A percentile compares a stretch with the other conserved stretches of the same genome.
Conservation (phyloP, 2,113 vertebrate species). For the Ginglymostoma cirratum region DNA sequence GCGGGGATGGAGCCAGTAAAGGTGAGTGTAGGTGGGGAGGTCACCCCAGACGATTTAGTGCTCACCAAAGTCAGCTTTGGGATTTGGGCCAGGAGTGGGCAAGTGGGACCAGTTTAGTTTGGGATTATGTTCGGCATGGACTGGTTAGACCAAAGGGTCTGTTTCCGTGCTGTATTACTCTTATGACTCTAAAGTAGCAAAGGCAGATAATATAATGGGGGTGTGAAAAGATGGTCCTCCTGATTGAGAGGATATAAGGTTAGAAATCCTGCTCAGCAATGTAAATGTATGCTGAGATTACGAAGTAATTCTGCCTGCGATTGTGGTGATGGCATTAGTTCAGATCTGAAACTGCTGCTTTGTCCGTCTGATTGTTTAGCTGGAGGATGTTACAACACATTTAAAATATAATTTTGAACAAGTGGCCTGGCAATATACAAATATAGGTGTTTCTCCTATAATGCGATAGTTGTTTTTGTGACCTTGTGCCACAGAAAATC, state of each 20-base stretch:
- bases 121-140: too few species aligned
- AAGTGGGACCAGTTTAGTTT: too few species aligned
- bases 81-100: too few species aligned
- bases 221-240: not conserved
- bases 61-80: too few species aligned
- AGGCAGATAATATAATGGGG: not conserved
- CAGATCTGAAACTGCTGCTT: not conserved
- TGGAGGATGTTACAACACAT: not conserved
- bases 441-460: too few species aligned
- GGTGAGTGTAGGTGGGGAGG: too few species aligned
- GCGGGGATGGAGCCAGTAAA: too few species aligned
- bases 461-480: too few species aligned
- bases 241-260: not conserved
- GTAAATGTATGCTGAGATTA: not conserved
- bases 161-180: too few species aligned
- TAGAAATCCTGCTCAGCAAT: not conserved
- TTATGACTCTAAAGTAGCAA: not conserved
- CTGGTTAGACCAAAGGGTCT: too few species aligned
- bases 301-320: not conserved
- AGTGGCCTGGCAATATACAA: not conserved
- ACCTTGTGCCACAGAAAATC: too few species aligned
- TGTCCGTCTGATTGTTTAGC: not conserved
- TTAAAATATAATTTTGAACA: not conserved
- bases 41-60: too few species aligned
- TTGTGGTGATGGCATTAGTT: not conserved